phyloP scores from a whole-genome alignment of 2,797 vertebrate genomes.

The Epinephelus malabaricus region DNA sequence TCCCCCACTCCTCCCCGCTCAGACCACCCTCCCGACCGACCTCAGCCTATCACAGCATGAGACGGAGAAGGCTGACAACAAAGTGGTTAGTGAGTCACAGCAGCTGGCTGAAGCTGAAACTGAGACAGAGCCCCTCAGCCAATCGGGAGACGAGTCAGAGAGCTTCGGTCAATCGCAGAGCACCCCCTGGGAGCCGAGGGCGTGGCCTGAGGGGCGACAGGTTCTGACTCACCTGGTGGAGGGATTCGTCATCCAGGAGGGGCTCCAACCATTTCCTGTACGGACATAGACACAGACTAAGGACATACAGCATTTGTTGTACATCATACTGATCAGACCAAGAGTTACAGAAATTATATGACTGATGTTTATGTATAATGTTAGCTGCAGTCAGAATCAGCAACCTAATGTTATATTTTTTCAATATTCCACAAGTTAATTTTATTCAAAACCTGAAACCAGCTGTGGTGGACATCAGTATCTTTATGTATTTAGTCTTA shows the following conservation, averaged over 20 bases:
- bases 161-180: slow-evolving; percentile 46
- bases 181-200: slow-evolving; percentile 68
- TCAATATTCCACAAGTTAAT: too few relatives aligned
- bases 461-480: too few relatives aligned
- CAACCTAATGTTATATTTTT: too few relatives aligned
- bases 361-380: too few relatives aligned
- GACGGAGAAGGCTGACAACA: slow-evolving; percentile 27
- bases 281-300: slow-evolving; percentile 17
- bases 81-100: slow-evolving; percentile 22
- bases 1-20: slow-evolving; percentile 76
- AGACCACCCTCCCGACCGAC: slow-evolving; percentile 42
- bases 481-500: too few relatives aligned
- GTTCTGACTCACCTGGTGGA: slow-evolving; percentile 97
- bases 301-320: too few relatives aligned
- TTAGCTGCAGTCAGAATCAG: too few relatives aligned
- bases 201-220: slow-evolving; percentile 84
- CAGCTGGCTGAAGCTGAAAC: background rate
- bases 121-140: slow-evolving; percentile 23
- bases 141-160: slow-evolving; percentile 58
- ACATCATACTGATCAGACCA: too few relatives aligned
- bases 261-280: slow-evolving; percentile 96
- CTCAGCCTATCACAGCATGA: slow-evolving; percentile 58
- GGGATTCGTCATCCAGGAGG: slow-evolving; percentile 98
- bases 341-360: too few relatives aligned
- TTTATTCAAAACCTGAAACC: too few relatives aligned